Conservation (phyloP, 2,888 invertebrate species). For the Macrostomum cliftonense region DNA sequence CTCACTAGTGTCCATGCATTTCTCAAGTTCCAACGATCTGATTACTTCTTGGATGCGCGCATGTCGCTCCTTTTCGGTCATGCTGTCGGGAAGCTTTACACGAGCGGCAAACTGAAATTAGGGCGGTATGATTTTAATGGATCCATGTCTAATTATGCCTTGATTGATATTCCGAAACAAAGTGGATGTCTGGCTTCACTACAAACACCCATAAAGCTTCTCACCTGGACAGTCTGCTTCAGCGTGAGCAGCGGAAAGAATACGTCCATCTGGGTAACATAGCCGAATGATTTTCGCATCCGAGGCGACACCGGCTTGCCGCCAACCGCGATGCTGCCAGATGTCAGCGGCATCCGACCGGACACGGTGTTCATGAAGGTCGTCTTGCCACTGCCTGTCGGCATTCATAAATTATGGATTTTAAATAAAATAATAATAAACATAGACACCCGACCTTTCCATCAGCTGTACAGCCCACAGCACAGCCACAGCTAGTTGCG, state of each 20-base stretch:
- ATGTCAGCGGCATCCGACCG: conserved; percentile 46
- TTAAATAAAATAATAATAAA: too few species aligned
- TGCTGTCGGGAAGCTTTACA: conserved; percentile 50
- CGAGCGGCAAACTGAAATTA: conserved; percentile 45
- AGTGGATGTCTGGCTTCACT: too few species aligned
- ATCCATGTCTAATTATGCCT: too few species aligned
- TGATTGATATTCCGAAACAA: too few species aligned
- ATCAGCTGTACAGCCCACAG: too few species aligned
- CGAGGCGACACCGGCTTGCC: conserved; percentile 49
- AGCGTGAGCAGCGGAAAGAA: conserved; percentile 61
- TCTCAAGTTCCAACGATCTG: conserved; percentile 52
- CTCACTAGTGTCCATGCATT: conserved; percentile 56
- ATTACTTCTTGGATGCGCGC: conserved; percentile 58
- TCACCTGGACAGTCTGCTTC: conserved; percentile 53
- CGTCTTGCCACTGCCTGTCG: conserved; percentile 52
- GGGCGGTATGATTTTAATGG: too few species aligned
- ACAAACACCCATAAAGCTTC: too few species aligned
- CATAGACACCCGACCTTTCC: too few species aligned
- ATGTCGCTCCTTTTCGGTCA: conserved; percentile 51
- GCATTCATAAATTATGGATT: too few species aligned
- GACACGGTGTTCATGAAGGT: conserved; percentile 56
- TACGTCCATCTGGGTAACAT: conserved; percentile 61
- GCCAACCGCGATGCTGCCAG: conserved; percentile 50
- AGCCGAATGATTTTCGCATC: conserved; percentile 56
- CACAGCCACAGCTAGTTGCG: too few species aligned